Percentiles rank a stretch among this genome's conserved stretches.
Conservation (phyloP, 1,140 invertebrate species). For the Micrasema minimum region DNA sequence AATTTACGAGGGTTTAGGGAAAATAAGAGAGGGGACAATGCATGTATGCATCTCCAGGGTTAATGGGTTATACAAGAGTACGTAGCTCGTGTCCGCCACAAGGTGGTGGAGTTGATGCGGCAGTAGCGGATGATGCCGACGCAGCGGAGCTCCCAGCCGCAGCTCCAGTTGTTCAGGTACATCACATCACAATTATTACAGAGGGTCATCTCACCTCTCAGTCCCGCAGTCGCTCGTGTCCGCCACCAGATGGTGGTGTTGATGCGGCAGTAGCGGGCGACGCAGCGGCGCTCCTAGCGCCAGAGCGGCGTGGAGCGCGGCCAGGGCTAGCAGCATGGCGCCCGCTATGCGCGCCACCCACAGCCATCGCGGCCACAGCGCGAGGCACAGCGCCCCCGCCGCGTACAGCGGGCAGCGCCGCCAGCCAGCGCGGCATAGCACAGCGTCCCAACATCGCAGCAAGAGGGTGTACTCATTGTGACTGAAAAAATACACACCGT, state of each 20-base stretch:
- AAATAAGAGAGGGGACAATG: too few species aligned
- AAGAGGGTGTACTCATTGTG: constrained; percentile 41
- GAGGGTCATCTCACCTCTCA: constrained; percentile 38
- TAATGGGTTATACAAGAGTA: too few species aligned
- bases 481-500: background rate
- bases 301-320: constrained; percentile 30
- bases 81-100: constrained; percentile 39
- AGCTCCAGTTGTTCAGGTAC: too few species aligned
- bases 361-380: constrained; percentile 42
- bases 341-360: constrained; percentile 47
- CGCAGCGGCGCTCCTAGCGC: constrained; percentile 7
- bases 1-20: too few species aligned
- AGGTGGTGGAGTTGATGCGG: constrained; percentile 47
- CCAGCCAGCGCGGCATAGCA: constrained; percentile 43
- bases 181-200: too few species aligned
- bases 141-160: constrained; percentile 10
- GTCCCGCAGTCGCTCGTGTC: constrained; percentile 46
- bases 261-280: constrained; percentile 42
- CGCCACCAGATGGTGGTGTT: constrained; percentile 49
- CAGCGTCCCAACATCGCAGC: constrained; percentile 45
- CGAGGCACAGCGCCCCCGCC: constrained; percentile 30
- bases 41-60: too few species aligned
- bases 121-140: constrained; percentile 43
- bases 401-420: constrained; percentile 38
- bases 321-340: constrained; percentile 35